Base-by-base conservation (phyloP, 1,140 invertebrate species). In the Palaemon carinicauda region DNA sequence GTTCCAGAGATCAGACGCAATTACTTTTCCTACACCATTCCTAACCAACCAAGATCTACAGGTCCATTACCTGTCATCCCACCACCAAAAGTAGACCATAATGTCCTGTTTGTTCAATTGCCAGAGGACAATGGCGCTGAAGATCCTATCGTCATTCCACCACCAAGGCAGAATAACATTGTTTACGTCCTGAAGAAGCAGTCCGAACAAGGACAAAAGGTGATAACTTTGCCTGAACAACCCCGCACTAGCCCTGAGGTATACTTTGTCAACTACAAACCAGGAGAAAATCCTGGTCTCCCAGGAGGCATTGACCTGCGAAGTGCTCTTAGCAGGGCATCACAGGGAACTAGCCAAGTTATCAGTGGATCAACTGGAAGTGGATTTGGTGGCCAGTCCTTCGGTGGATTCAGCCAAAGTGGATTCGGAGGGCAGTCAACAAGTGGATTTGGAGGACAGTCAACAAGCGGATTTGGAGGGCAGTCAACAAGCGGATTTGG, bases 151-250 rank as follows among this genome's bases (percentile, higher is more conserved):
- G 82, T 89, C 27, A 73, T 89, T 29, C 88, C 88, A 52, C 88
- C 88, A 19, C 81, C 88, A 10, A 86, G 85, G 24, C 82, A 85
- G 51, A 88, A 88, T 27, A 88, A 87, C 78, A 77, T 88, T n/a
- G 82, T 89, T 19, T 89, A 89, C 73, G 81, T 89, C 21, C 88
- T 89, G 50, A 88, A 74, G 86, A 88, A 88, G 78, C 41, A 80
- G 41, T 69, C 85, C 12, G 74, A 80, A 9, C 65, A 80, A 24
- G 65, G 3, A 31, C 88, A 84, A 12, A 65, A 86, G 41, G 80
- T 89, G 74, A 81, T 89, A 54, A 74, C 87, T 12, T 41, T 89
- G 0, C 88, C 88, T n/a, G 82, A 75, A 21, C 60, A 27, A 17
- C 69, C 54, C 24, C 80, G 71, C 24, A 24, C 56, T 51, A 80